Evolutionary conservation across 2,113 vertebrate species (phyloP).

Genomic region (Rattus norvegicus): GRCr8 NC_086024.1:92636501-92637000

Average conservation of each 20-base stretch:
- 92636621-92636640: constrained; percentile 13
- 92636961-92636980: no score
- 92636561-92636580: constrained; percentile 42
- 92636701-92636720: constrained; percentile 21
- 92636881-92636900: no score
- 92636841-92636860: no score
- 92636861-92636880: no score
- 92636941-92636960: no score
- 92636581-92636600: neutral
- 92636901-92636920: no score
- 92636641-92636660: constrained; percentile 13
- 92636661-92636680: neutral
- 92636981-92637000: no score
- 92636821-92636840: no score
- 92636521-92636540: constrained; percentile 56
- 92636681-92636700: neutral
- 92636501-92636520: constrained; percentile 35
- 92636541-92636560: constrained; percentile 65
- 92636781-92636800: no score
- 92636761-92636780: constrained; percentile 35
- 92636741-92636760: neutral
- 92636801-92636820: no score
- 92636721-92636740: neutral
- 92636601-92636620: neutral
- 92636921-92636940: no score